These are phyloP conservation scores for Noctilio leporinus DNA, from an alignment of 2,113 vertebrate species.

Conservation along the genomic window DNA sequence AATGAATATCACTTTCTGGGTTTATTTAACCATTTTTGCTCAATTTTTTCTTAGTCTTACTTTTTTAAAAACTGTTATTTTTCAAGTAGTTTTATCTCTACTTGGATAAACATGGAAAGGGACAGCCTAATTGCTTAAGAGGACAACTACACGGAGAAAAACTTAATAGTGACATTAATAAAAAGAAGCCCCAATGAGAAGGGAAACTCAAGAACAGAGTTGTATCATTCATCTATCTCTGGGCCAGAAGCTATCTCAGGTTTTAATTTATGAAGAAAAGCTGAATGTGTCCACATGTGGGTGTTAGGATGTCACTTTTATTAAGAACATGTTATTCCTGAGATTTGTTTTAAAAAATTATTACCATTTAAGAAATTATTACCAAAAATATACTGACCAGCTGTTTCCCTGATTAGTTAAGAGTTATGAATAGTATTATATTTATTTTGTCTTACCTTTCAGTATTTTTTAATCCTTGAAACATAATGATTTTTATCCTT, in stretches of 20 bases:
- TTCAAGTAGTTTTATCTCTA: neutral
- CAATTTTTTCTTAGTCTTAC: neutral
- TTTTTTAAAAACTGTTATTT: neutral
- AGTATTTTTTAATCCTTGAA: neutral
- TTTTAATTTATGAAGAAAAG: neutral
- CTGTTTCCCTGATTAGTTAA: neutral
- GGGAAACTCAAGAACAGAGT: neutral
- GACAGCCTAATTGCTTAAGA: neutral
- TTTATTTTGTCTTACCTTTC: neutral
- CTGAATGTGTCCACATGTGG: neutral
- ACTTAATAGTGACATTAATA: neutral
- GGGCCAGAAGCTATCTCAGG: neutral
- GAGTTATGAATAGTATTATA: neutral
- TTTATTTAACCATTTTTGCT: neutral
- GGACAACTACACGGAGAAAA: neutral
- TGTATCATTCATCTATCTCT: neutral
- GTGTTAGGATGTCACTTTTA: neutral
- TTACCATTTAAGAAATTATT: neutral
- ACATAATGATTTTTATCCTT: neutral
- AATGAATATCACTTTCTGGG: neutral
- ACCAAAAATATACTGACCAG: neutral
- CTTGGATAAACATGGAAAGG: neutral
- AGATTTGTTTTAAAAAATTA: neutral
- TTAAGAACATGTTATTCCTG: neutral
- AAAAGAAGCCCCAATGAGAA: neutral